These are phyloP conservation scores for Sinonovacula constricta DNA, from an alignment of 1,140 invertebrate genomes.

Conservation along the genomic window DNA sequence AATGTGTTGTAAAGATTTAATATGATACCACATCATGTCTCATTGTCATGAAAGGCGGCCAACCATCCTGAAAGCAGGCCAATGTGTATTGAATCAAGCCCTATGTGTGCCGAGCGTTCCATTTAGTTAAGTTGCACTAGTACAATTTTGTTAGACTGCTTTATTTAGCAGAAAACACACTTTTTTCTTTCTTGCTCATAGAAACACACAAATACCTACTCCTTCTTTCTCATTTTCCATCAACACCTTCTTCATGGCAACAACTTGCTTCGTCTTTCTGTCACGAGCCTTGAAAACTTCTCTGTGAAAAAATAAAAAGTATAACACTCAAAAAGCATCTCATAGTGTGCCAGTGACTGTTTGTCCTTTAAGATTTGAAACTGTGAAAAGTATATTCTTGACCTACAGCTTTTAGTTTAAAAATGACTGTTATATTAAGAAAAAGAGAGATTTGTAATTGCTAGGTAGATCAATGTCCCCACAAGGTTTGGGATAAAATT, in stretches of 20 bases:
- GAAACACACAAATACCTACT: constrained; percentile 84
- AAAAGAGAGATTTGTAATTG: neutral
- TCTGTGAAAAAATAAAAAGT: constrained; percentile 80
- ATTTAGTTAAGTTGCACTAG: no score
- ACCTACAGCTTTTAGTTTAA: no score
- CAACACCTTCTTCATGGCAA: constrained; percentile 98
- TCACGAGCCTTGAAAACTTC: constrained; percentile 99
- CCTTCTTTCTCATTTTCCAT: constrained; percentile 99
- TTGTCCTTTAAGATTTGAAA: neutral
- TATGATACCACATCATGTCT: no score
- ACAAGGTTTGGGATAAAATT: no score
- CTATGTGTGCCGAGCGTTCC: no score
- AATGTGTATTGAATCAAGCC: no score
- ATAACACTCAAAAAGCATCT: neutral
- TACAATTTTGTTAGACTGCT: no score
- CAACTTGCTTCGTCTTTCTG: constrained; percentile 92
- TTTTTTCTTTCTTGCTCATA: no score
- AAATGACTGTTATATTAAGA: neutral
- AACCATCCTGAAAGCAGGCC: no score
- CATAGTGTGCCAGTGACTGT: neutral
- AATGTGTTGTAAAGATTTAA: no score
- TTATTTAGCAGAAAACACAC: no score
- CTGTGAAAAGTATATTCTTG: neutral
- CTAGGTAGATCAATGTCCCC: neutral
- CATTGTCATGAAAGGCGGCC: no score